phyloP scores from a whole-genome alignment of 2,888 invertebrate genomes.

The Ormyrus labotus region DNA sequence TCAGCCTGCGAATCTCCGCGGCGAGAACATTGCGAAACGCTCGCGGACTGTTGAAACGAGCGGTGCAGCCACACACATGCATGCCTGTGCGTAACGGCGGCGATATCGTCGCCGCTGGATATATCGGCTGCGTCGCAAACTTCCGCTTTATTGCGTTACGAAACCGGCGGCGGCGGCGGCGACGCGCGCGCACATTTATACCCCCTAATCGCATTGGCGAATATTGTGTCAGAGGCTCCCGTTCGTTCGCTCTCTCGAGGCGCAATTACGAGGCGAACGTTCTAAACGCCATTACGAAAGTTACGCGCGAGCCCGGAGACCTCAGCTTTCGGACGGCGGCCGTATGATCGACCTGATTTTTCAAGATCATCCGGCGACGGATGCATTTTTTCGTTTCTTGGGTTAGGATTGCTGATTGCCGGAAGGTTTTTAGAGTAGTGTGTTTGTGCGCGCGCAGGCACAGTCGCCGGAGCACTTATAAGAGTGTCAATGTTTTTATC shows the following conservation, averaged over 20 bases:
- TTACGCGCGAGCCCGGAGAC: background rate
- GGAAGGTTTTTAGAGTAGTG: too few species aligned
- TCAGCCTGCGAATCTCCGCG: too few species aligned
- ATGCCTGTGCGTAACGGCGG: background rate
- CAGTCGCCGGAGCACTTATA: too few species aligned
- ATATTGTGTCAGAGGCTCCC: constrained; percentile 50
- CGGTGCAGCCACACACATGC: too few species aligned
- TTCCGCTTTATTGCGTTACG: constrained; percentile 40
- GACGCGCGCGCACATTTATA: background rate
- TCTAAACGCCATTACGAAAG: constrained; percentile 48
- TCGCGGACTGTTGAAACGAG: too few species aligned
- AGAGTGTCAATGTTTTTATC: too few species aligned
- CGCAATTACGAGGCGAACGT: constrained; percentile 24
- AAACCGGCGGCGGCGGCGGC: constrained; percentile 14
- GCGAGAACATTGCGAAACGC: background rate
- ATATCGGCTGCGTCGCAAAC: constrained; percentile 25
- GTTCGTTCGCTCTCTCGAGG: background rate
- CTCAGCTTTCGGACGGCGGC: background rate
- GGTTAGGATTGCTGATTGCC: too few species aligned
- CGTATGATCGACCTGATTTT: constrained; percentile 48
- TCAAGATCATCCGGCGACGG: constrained; percentile 26
- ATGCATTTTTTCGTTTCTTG: too few species aligned
- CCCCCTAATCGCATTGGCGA: constrained; percentile 43
- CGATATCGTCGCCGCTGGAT: constrained; percentile 8
- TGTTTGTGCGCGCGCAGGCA: too few species aligned